These are phyloP conservation scores for Adoxophyes honmai DNA, from an alignment of 1,140 invertebrate species.

Conservation along the genomic window DNA sequence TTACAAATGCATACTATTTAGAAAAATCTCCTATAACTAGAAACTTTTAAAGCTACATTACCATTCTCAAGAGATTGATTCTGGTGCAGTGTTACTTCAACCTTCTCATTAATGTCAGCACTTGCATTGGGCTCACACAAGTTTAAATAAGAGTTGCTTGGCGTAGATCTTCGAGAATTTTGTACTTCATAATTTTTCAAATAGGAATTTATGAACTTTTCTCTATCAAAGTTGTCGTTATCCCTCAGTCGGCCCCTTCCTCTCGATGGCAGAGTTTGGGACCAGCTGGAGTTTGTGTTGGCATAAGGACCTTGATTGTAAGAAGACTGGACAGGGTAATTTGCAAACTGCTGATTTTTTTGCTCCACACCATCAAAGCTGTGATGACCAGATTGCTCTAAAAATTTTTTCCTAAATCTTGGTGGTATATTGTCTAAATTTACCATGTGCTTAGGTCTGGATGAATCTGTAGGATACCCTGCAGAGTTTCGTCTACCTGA, in stretches of 20 bases:
- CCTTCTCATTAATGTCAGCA: conserved; percentile 40
- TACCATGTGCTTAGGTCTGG: conserved; percentile 51
- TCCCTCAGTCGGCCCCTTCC: conserved; percentile 68
- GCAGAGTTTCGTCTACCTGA: conserved; percentile 71
- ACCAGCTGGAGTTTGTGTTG: conserved; percentile 58
- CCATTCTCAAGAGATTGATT: conserved; percentile 42
- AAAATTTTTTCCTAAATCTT: conserved; percentile 73
- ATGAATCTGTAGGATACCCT: conserved; percentile 51
- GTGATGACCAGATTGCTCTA: conserved; percentile 66
- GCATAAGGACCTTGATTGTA: conserved; percentile 46
- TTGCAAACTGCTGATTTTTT: conserved; percentile 44
- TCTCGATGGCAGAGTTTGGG: conserved; percentile 70
- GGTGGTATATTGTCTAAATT: conserved; percentile 74
- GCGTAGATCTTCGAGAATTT: conserved; percentile 68
- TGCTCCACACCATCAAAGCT: conserved; percentile 65
- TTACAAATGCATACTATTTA: too few species aligned
- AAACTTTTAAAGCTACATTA: conserved; percentile 26
- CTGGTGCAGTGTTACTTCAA: conserved; percentile 39
- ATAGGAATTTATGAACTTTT: conserved; percentile 65
- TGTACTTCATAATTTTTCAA: conserved; percentile 65
- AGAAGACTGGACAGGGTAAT: conserved; percentile 38
- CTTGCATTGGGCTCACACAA: conserved; percentile 55
- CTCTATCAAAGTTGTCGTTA: conserved; percentile 67
- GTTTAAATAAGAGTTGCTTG: conserved; percentile 63
- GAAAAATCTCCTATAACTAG: too few species aligned